Base-by-base conservation (phyloP, 2,888 invertebrate genomes). In the Dioctria rufipes region DNA sequence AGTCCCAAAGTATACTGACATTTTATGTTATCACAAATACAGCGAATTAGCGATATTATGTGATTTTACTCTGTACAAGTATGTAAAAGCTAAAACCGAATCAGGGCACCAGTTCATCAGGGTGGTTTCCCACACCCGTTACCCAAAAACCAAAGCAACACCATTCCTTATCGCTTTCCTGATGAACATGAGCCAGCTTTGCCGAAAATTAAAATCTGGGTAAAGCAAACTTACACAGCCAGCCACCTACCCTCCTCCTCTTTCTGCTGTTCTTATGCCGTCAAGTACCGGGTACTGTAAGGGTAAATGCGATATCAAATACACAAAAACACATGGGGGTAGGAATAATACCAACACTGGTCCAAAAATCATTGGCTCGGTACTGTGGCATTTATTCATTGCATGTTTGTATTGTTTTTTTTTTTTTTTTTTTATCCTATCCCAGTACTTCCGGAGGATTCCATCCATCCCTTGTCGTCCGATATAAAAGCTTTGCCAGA, bases 181-280 rank as follows among this genome's bases (percentile, higher is more conserved):
- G 61, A 61, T 61, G 39, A 39, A 61, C 13, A 61, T 39, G 37
- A 61, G 37, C 39, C 61, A 61, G 37, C 61, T 61, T 61, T 39
- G 61, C 61, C 61, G 39, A 61, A 61, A 61, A 61, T 61, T 61
- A 61, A 61, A 61, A 61, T 61, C 61, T 25, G 61, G 61, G 37
- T 25, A 8, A 61, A 39, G 61, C 61, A 39, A 61, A 61, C 61
- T 25, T 25, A 61, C 25, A 61, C 4, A 54, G 54, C 9, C 54
- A 25, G 25, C 25, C 54, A 11, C n/a, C 9, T 4, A 54, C 11
- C 25, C 25, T 25, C 25, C 25, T 25, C 25, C 25, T 25, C 0
- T 25, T 25, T 25, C 25, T 25, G 25, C 1, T 25, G 25, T 25
- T 25, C 25, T 25, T 2, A 25, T 25, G 11, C 51, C 51, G 11